phyloP scores from a whole-genome alignment of 1,140 invertebrate species.

The Euura lappo region DNA sequence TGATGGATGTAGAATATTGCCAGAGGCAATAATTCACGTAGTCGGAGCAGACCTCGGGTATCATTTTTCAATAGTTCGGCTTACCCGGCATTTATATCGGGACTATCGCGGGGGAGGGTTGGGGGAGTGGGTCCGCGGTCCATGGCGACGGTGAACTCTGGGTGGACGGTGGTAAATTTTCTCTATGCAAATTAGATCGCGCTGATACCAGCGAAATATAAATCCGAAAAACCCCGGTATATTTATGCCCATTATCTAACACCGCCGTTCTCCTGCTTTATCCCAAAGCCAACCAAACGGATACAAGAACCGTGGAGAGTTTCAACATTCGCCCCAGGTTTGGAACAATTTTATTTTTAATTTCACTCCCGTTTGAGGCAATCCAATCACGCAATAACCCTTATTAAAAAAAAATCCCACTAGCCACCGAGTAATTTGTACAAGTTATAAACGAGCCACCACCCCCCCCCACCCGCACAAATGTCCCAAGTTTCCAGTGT shows the following conservation, averaged over 20 bases:
- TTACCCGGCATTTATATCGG: conserved; percentile 43
- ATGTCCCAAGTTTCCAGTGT: not conserved
- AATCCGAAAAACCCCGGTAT: conserved; percentile 55
- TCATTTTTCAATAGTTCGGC: conserved; percentile 56
- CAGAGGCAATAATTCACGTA: conserved; percentile 55
- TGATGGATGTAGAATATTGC: not conserved
- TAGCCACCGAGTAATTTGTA: no score
- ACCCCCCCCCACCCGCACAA: not conserved
- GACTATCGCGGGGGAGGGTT: not conserved
- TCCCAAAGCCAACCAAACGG: not conserved
- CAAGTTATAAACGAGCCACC: not conserved
- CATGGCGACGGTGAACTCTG: conserved; percentile 21
- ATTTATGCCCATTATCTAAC: conserved; percentile 56
- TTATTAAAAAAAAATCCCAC: no score
- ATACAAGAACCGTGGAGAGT: no score
- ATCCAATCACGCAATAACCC: no score
- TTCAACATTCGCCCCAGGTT: no score
- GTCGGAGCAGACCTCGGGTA: conserved; percentile 35
- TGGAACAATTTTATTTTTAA: no score
- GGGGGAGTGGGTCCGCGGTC: conserved; percentile 15
- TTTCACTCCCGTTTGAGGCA: no score
- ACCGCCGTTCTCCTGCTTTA: not conserved
- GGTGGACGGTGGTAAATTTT: conserved; percentile 46
- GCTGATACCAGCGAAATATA: conserved; percentile 57
- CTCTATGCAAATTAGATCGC: conserved; percentile 56